Conservation (phyloP, 2,888 invertebrate genomes). For the Oscheius sp. region DNA sequence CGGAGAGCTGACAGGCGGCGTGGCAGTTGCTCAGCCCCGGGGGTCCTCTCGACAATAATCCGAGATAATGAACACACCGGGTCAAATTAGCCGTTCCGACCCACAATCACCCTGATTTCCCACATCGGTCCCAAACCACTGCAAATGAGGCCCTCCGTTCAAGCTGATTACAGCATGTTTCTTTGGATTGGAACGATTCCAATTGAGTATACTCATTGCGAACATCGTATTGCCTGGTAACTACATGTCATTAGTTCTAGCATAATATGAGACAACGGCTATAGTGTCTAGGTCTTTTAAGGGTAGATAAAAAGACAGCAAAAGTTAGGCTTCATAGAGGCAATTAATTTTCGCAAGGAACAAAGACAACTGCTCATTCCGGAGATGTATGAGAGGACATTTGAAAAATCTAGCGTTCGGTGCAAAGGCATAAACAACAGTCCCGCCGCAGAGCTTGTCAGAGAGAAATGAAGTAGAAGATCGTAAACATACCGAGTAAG, state of each 20-base stretch:
- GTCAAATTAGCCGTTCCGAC: conserved; percentile 39
- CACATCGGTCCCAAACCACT: conserved; percentile 13
- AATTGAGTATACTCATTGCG: conserved; percentile 5
- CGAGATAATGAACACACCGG: conserved; percentile 40
- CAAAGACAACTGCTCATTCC: conserved; percentile 29
- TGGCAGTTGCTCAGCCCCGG: conserved; percentile 36
- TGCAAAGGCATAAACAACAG: conserved; percentile 2
- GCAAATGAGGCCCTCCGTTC: background rate
- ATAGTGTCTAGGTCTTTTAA: background rate
- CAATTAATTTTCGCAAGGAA: conserved; percentile 19
- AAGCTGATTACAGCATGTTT: conserved; percentile 15
- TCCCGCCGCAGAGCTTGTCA: background rate
- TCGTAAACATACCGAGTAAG: background rate
- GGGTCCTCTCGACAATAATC: conserved; percentile 40
- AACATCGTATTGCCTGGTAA: conserved; percentile 23
- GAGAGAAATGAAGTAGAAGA: background rate
- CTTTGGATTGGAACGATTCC: conserved; percentile 4
- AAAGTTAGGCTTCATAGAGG: conserved; percentile 11
- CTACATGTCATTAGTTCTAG: conserved; percentile 6
- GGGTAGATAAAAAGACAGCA: background rate
- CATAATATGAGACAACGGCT: conserved; percentile 14
- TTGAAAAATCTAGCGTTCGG: conserved; percentile 15
- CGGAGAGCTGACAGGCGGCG: conserved; percentile 33
- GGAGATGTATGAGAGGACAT: conserved; percentile 8
- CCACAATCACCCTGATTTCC: conserved; percentile 38